phyloP scores from a whole-genome alignment of 2,888 invertebrate genomes.

The Nebria salina region DNA sequence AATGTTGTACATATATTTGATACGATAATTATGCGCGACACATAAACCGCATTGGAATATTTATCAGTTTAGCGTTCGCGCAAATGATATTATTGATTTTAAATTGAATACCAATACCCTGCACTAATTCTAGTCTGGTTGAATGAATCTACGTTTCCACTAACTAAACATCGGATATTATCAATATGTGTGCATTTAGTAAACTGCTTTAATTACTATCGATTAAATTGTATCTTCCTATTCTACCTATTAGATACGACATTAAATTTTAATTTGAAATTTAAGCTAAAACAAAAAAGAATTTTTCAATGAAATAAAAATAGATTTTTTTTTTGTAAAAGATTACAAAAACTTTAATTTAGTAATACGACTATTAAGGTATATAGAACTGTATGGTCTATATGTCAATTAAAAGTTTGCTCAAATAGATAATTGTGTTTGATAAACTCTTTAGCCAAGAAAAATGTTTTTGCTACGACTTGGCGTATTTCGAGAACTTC shows the following conservation, averaged over 20 bases:
- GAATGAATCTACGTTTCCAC: neutral
- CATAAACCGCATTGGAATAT: neutral
- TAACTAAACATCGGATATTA: neutral
- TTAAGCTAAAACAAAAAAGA: no score
- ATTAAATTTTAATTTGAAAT: no score
- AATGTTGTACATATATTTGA: no score
- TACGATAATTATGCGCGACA: neutral
- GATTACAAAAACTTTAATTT: neutral
- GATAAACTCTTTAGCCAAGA: neutral
- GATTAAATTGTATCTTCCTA: neutral
- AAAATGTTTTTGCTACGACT: neutral
- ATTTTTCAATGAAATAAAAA: no score
- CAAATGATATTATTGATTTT: constrained; percentile 34
- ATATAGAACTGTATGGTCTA: neutral
- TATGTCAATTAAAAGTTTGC: neutral
- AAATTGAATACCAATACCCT: constrained; percentile 32
- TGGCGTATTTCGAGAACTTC: neutral
- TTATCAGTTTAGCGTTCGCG: constrained; percentile 10
- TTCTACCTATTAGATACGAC: neutral
- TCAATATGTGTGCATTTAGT: neutral
- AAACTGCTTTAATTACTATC: neutral
- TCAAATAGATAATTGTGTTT: neutral
- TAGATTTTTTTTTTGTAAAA: no score
- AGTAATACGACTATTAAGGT: neutral
- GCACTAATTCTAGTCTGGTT: neutral